Evolutionary conservation across 2,113 vertebrate genomes (phyloP).

Genomic region (Vulpes ferrilata): DNA sequence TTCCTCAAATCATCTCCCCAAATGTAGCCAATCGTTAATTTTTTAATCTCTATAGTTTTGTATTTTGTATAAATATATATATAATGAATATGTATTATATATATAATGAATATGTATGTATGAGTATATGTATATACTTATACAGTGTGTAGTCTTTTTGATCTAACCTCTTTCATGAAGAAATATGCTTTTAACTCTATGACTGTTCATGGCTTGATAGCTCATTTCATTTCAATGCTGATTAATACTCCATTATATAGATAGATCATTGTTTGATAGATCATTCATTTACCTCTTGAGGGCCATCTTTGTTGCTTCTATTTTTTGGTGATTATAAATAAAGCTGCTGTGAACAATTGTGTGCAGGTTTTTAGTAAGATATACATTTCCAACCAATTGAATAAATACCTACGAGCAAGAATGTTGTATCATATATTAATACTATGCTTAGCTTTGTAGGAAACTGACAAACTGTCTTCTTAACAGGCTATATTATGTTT

Average conservation of each 20-base stretch:
- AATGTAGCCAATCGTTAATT: not conserved
- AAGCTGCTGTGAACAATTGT: not conserved
- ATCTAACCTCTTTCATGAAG: not conserved
- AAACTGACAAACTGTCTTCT: not conserved
- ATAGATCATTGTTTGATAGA: not conserved
- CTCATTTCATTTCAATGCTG: not conserved
- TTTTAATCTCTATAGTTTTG: not conserved
- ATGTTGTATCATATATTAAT: not conserved
- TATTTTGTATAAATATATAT: not conserved
- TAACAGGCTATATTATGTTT: not conserved
- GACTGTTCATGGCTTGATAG: not conserved
- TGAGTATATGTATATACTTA: not conserved
- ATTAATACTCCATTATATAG: not conserved
- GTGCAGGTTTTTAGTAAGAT: not conserved
- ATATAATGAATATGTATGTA: not conserved
- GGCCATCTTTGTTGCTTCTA: not conserved
- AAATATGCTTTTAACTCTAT: not conserved
- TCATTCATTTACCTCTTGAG: not conserved
- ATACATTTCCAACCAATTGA: not conserved
- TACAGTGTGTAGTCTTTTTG: not conserved
- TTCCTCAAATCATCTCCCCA: not conserved
- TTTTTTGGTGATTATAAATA: not conserved
- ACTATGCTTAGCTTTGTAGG: not conserved
- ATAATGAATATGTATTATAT: not conserved
- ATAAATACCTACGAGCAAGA: not conserved